Conservation (phyloP, 2,113 vertebrate genomes). For the Ifrita kowaldi region DNA sequence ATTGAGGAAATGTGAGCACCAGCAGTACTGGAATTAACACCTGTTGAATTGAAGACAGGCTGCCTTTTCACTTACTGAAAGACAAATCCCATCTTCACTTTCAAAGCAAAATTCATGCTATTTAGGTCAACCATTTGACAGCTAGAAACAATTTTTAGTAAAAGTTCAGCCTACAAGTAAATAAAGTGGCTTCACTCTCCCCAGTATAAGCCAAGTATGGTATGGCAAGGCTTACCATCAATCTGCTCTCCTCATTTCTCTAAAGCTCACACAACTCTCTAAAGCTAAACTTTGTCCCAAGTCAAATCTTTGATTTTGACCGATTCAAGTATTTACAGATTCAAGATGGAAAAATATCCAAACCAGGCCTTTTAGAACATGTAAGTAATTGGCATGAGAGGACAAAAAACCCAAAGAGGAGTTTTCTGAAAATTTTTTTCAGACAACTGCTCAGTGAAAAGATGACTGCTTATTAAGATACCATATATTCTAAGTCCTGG, state of each 20-base stretch:
- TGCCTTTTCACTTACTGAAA: background rate
- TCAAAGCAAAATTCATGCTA: background rate
- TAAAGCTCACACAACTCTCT: background rate
- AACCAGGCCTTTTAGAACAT: background rate
- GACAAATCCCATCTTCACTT: background rate
- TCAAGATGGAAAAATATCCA: background rate
- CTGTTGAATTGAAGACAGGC: background rate
- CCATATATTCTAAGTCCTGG: background rate
- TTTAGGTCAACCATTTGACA: background rate
- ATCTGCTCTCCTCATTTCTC: background rate
- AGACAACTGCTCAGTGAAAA: background rate
- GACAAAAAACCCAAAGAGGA: background rate
- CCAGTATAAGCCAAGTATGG: background rate
- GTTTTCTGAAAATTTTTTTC: background rate
- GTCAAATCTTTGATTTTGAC: background rate
- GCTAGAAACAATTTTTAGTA: background rate
- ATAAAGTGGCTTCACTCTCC: background rate
- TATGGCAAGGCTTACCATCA: background rate
- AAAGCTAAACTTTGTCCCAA: background rate
- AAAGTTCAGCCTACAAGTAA: background rate
- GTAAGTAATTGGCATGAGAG: background rate
- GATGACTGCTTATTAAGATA: background rate
- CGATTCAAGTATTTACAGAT: background rate
- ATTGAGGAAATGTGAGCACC: background rate
- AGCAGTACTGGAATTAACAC: background rate